Evolutionary conservation across 2,888 invertebrate species (phyloP).

Genomic region (Trachelus tabidus): DNA sequence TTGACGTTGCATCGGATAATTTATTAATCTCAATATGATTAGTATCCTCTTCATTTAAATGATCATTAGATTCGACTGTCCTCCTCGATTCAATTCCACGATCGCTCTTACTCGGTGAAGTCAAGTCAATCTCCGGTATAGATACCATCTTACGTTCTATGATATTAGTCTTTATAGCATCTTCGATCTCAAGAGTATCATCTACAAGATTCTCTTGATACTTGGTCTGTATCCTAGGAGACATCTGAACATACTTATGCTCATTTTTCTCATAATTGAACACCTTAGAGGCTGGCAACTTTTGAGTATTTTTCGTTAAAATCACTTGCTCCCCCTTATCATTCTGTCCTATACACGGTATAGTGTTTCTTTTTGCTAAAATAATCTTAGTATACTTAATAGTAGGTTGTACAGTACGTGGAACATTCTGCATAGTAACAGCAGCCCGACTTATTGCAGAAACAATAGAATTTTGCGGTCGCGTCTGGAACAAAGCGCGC

Average conservation of each 20-base stretch:
- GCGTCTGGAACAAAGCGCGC: slow-evolving; percentile 31
- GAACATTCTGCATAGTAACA: slow-evolving; percentile 31
- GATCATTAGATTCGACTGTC: neutral
- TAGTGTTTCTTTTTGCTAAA: slow-evolving; percentile 64
- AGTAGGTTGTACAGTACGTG: slow-evolving; percentile 40
- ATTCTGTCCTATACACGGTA: slow-evolving; percentile 28
- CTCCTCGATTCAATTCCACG: neutral
- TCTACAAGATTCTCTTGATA: slow-evolving; percentile 27
- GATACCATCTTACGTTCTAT: slow-evolving; percentile 47
- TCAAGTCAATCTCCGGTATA: slow-evolving; percentile 37
- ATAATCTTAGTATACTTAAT: slow-evolving; percentile 69
- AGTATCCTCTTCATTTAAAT: neutral
- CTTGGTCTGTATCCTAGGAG: slow-evolving; percentile 25
- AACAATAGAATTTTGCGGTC: slow-evolving; percentile 35
- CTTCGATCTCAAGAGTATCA: slow-evolving; percentile 50
- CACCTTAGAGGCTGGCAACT: slow-evolving; percentile 30
- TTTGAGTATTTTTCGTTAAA: slow-evolving; percentile 47
- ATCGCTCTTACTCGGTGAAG: slow-evolving; percentile 14
- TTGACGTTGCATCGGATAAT: neutral
- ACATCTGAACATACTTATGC: slow-evolving; percentile 36
- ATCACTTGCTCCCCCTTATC: slow-evolving; percentile 48
- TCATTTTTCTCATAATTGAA: slow-evolving; percentile 41
- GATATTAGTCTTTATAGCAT: slow-evolving; percentile 54
- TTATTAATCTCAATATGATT: neutral
- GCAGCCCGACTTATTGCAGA: slow-evolving; percentile 28